phyloP scores from a whole-genome alignment of 2,888 invertebrate species.

The Meganola albula region DNA sequence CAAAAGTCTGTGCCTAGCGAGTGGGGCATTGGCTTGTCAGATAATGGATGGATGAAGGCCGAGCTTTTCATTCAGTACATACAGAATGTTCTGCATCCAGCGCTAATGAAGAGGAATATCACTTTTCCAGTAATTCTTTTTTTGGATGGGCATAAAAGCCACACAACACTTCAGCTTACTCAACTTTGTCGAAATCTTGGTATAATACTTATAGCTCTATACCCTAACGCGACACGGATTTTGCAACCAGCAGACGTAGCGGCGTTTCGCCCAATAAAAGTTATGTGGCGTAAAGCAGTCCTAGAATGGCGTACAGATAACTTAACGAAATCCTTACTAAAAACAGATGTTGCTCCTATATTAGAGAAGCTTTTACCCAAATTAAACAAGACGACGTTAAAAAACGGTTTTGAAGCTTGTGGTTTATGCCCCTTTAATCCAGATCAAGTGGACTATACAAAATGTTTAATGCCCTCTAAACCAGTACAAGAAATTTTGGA shows the following conservation, averaged over 20 bases:
- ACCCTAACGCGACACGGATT: constrained; percentile 8
- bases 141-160: constrained; percentile 7
- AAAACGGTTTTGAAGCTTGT: constrained; percentile 4
- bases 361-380: constrained; percentile 14
- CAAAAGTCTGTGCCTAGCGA: constrained; percentile 9
- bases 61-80: constrained; percentile 9
- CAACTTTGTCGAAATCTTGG: constrained; percentile 4
- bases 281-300: constrained; percentile 12
- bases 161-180: constrained; percentile 4
- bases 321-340: constrained; percentile 13
- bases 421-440: constrained; percentile 4
- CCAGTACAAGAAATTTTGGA: constrained; percentile 14
- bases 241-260: constrained; percentile 9
- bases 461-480: constrained; percentile 11
- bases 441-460: background rate
- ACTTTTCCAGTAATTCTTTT: constrained; percentile 4
- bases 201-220: constrained; percentile 5
- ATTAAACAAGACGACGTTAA: constrained; percentile 15
- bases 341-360: constrained; percentile 14
- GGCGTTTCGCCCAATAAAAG: constrained; percentile 8
- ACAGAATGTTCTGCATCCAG: constrained; percentile 4
- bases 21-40: constrained; percentile 14
- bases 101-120: constrained; percentile 1
- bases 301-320: constrained; percentile 20
- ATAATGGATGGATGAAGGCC: constrained; percentile 11